Evolutionary conservation across 1,140 invertebrate genomes (phyloP).

Genomic region (Drosophila leontia): DNA sequence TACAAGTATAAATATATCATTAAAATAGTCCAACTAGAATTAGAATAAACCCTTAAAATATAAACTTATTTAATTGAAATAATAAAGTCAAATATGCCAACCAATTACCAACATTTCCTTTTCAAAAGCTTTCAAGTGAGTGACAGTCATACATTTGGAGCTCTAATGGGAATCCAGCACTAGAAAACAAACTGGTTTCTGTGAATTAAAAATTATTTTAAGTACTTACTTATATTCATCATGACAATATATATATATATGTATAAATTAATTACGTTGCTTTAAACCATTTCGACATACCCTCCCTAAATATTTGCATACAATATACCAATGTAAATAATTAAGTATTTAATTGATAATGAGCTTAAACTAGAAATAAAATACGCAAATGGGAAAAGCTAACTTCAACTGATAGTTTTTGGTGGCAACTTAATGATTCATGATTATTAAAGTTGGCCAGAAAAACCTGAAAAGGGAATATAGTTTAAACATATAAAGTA

Average conservation of each 20-base stretch:
- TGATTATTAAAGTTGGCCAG: neutral
- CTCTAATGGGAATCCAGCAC: neutral
- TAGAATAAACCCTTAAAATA: neutral
- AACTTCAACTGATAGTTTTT: neutral
- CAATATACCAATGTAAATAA: neutral
- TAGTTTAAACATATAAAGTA: neutral
- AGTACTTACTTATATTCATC: constrained; percentile 1
- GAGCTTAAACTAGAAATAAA: neutral
- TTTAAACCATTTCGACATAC: neutral
- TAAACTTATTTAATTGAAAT: neutral
- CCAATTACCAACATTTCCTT: constrained; percentile 4
- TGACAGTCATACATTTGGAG: constrained; percentile 5
- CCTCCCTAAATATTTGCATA: neutral
- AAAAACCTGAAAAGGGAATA: neutral
- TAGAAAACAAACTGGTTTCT: constrained; percentile 11
- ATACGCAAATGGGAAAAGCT: too few relatives aligned
- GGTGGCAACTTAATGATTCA: neutral
- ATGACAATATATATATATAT: neutral
- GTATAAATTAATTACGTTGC: neutral
- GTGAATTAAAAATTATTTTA: neutral
- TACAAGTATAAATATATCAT: neutral
- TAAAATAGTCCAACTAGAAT: neutral
- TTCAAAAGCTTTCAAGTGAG: constrained; percentile 6
- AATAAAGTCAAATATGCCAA: neutral
- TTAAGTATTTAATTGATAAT: neutral